Base-by-base conservation (phyloP, 2,888 invertebrate genomes). In the Trichacis sp. region DNA sequence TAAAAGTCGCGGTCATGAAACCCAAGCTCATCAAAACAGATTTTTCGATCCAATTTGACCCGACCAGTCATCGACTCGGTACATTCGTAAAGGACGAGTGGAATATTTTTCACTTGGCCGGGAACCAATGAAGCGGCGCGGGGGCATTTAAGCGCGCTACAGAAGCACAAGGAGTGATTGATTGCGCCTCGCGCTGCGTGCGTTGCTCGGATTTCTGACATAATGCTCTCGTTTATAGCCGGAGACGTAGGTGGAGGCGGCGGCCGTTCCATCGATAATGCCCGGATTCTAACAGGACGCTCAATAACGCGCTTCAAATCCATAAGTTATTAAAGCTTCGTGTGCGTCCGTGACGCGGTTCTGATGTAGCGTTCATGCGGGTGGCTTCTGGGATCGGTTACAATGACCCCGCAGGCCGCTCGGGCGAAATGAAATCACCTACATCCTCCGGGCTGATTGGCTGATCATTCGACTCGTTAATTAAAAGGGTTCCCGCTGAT, bases 311-410 rank as follows among this genome's bases (percentile, higher is more conserved):
- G 65, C 68, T 75, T 78, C 74, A 75, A 73, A 79, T 80, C 78
- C 76, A 80, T 77, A 76, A 79, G 78, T 80, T 80, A 80, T 80
- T 77, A 78, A 79, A 73, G 77, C 75, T 70, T 76, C 78, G 74
- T 76, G 72, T 73, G 77, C 73, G 75, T 77, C 72, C 70, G 68
- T 68, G 64, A 64, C 69, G 69, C 63, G 68, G 69, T 64, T 24
- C 67, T 64, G 70, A 63, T 58, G 64, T 57, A 67, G 68, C 59
- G 62, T 63, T 68, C 73, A 77, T 75, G 74, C 74, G 73, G 75
- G 75, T 76, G 74, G 74, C 65, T 75, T 69, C 71, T 58, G 71
- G 70, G 74, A 77, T 77, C 76, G 72, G 75, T 78, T 78, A 78
- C 76, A 78, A 77, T 78, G 75, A 77, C 74, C 74, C 76, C 71